Percentiles rank a stretch among this genome's conserved stretches.
These are phyloP conservation scores for Premnoplex brunnescens DNA, from an alignment of 2,797 vertebrate species.

Conservation along the genomic window DNA sequence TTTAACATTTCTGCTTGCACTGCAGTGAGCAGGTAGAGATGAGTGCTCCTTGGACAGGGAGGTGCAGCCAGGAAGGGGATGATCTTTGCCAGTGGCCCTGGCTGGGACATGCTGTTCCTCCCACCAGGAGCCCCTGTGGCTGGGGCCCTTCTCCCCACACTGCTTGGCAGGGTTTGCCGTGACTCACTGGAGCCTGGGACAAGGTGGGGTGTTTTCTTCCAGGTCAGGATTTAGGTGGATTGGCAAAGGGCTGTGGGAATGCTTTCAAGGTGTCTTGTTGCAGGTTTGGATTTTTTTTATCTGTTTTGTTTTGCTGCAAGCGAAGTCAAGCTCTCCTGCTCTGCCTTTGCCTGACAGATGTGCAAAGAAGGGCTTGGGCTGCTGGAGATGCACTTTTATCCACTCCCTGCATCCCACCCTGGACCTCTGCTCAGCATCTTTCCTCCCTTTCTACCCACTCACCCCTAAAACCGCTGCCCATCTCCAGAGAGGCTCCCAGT, in stretches of 20 bases:
- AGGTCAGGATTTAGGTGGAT: slow-evolving; percentile 44
- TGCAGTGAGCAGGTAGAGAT: not conserved
- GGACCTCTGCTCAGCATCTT: not conserved
- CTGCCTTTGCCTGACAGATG: rapidly evolving
- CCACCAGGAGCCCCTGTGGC: rapidly evolving
- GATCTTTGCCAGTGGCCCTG: not conserved
- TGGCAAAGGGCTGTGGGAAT: slow-evolving; percentile 32
- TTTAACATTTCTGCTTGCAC: rapidly evolving
- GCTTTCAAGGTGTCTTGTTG: slow-evolving; percentile 15
- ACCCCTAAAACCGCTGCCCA: not conserved
- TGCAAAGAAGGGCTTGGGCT: not conserved
- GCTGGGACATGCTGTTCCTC: not conserved
- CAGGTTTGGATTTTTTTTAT: not conserved
- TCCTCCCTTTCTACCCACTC: not conserved
- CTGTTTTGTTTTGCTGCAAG: not conserved
- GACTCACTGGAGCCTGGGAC: not conserved
- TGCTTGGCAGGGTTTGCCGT: not conserved
- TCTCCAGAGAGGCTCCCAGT: not conserved
- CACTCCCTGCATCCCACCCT: rapidly evolving
- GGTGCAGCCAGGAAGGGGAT: not conserved
- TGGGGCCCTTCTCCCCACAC: not conserved
- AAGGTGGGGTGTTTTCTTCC: slow-evolving; percentile 31
- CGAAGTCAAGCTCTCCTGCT: not conserved
- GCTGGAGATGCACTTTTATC: rapidly evolving
- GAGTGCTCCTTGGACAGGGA: not conserved